Percentiles rank a stretch among this genome's conserved stretches.
These are phyloP conservation scores for Campylomormyrus numenius DNA, from an alignment of 2,113 vertebrate species.

Conservation along the genomic window DNA sequence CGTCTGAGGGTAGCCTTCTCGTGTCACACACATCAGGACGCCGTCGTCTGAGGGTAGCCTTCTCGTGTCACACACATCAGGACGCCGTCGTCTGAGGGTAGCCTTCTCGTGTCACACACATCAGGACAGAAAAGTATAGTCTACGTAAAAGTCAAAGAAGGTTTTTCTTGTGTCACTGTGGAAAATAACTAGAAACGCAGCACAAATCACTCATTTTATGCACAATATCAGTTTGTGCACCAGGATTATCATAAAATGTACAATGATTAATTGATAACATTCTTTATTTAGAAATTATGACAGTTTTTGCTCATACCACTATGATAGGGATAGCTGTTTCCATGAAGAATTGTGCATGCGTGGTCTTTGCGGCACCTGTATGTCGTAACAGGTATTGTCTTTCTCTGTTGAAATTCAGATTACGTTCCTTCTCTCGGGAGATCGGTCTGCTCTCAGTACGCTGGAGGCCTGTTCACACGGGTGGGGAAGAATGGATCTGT, in stretches of 20 bases:
- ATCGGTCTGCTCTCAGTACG: slow-evolving; percentile 66
- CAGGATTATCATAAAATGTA: neutral
- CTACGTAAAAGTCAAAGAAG: neutral
- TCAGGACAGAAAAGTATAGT: neutral
- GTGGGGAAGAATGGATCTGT: slow-evolving; percentile 51
- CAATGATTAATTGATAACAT: neutral
- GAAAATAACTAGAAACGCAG: neutral
- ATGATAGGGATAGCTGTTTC: neutral
- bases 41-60: neutral
- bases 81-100: neutral
- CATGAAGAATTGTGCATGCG: too few species aligned
- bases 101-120: neutral
- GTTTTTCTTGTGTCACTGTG: neutral
- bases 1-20: neutral
- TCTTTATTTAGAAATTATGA: neutral
- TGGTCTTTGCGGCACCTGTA: neutral
- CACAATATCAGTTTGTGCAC: neutral
- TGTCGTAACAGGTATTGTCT: neutral
- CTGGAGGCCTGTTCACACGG: slow-evolving; percentile 59
- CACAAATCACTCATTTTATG: neutral
- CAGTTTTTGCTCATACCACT: neutral
- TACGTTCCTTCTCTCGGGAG: slow-evolving; percentile 63
- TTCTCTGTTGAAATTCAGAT: slow-evolving; percentile 46
- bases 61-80: neutral
- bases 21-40: neutral